Conservation (phyloP, 1,140 invertebrate genomes). For the Drosophila takahashii region DNA sequence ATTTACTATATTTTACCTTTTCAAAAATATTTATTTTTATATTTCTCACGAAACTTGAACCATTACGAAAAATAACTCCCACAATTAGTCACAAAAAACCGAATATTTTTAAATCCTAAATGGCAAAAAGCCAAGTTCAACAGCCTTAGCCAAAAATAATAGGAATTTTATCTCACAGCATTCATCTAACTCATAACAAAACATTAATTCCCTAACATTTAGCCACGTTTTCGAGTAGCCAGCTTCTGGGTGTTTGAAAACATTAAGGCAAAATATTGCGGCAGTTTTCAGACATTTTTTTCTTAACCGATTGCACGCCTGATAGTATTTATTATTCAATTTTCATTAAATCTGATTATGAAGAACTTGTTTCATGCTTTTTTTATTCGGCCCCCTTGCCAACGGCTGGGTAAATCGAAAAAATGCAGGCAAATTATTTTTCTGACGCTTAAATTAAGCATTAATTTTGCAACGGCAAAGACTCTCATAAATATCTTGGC, state of each 20-base stretch:
- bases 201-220: conserved; percentile 18
- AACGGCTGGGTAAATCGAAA: conserved; percentile 25
- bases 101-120: conserved; percentile 2
- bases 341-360: conserved; percentile 80
- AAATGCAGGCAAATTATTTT: conserved; percentile 74
- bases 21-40: neutral
- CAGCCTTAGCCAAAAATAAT: conserved; percentile 3
- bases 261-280: conserved; percentile 42
- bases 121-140: conserved; percentile 11
- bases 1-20: neutral
- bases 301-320: conserved; percentile 34
- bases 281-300: conserved; percentile 69
- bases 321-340: conserved; percentile 83
- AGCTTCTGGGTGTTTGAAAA: conserved; percentile 45
- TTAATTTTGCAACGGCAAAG: conserved; percentile 60
- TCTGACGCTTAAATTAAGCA: conserved; percentile 77
- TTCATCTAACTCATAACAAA: conserved; percentile 3
- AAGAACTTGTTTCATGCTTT: conserved; percentile 55
- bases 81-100: neutral
- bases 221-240: conserved; percentile 5
- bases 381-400: neutral
- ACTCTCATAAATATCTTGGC: conserved; percentile 61
- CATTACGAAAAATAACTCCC: neutral
- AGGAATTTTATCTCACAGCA: conserved; percentile 12
- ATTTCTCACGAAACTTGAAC: neutral